These are phyloP conservation scores for Muricea muricata DNA, from an alignment of 92 coral and sea anemone species.

Conservation along the genomic window DNA sequence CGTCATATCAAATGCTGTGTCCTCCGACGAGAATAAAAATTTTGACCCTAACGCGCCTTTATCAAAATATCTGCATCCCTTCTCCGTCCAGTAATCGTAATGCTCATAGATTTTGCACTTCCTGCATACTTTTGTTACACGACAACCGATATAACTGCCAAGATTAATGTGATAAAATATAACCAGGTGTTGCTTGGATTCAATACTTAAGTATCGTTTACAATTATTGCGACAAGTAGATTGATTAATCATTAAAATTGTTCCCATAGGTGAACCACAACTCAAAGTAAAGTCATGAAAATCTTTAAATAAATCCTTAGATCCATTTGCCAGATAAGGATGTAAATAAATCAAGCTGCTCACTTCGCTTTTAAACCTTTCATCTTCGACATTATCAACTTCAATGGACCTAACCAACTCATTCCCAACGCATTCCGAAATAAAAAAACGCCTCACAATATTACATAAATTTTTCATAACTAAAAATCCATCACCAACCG, in stretches of 20 bases:
- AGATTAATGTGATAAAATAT: neutral
- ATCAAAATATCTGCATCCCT: conserved; percentile 7
- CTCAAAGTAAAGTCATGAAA: conserved; percentile 24
- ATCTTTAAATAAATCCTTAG: neutral
- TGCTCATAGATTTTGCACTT: conserved; percentile 54
- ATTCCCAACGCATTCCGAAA: neutral
- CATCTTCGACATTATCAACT: neutral
- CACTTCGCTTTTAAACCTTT: neutral
- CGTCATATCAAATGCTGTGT: conserved; percentile 47
- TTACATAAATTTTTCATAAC: neutral
- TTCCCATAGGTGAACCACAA: conserved; percentile 38
- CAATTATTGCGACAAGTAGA: conserved; percentile 4
- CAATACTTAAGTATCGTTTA: neutral
- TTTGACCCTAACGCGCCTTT: neutral
- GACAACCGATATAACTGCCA: conserved; percentile 21
- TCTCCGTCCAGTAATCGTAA: conserved; percentile 18
- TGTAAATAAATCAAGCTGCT: neutral
- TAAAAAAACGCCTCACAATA: neutral
- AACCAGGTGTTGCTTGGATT: neutral
- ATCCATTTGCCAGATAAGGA: neutral
- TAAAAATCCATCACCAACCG: neutral
- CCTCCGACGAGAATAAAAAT: conserved; percentile 32
- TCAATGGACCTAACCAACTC: neutral
- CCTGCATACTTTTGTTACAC: conserved; percentile 30
- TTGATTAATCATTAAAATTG: neutral